Evolutionary conservation across 2,797 vertebrate genomes (phyloP), one percentile per base, ranked within the genome.

Genomic region (Lemur catta): DNA sequence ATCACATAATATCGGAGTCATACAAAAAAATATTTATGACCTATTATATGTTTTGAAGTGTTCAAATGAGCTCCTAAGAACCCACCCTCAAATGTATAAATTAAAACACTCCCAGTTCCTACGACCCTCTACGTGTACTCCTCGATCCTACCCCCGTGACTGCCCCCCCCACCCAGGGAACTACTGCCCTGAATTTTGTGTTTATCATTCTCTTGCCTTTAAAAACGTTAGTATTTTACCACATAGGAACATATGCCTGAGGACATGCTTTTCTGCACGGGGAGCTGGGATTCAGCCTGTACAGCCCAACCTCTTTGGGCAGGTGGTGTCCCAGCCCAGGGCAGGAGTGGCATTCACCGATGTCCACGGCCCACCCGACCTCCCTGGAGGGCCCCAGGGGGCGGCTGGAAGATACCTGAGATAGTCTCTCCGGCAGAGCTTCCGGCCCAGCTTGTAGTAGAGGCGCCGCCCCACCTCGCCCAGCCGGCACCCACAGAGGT

Each of bases 361-460:
- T 35, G n/a, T 28, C 50, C 50, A 55, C 3, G 50, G 67, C 55
- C n/a, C n/a, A 17, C 50, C 48, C 22, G 2, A 35, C 76, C 50
- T 55, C 76, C 76, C 76, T 55, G 2, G 0, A 26, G n/a, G n/a
- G n/a, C 22, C 41, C 52, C n/a, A 0, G 41, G 24, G 24, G 72
- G 13, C 14, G 0, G 3, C 61, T 4, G 46, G 43, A 26, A 38
- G 30, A 1, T 98, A 99, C 99, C 99, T 99, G 98, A 99, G 99
- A 96, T 99, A 99, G 98, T 99, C 99, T 97, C 99, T 99, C 55
- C 99, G 98, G 98, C 99, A 99, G 79, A 99, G 97, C 96, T 99
- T 99, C 84, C 99, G 99, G 94, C 99, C 99, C 97, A 99, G 99
- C 97, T 99, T 99, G 98, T 99, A 99, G 98, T 99, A 99, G 81